These are phyloP conservation scores for Hippocampus mohnikei DNA, from an alignment of 2,113 vertebrate species.

Conservation along the genomic window DNA sequence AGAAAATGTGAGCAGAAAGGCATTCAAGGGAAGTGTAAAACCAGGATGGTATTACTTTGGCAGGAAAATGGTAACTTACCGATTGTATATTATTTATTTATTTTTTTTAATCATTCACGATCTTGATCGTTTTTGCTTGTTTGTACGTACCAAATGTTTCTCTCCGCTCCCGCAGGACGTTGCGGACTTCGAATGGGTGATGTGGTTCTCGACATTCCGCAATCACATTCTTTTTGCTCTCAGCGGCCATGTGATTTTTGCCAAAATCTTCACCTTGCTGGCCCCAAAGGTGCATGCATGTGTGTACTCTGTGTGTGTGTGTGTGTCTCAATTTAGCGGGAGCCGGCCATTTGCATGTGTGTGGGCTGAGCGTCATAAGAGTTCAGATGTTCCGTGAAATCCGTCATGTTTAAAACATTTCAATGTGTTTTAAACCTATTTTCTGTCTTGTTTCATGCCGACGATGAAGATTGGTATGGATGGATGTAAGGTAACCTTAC, in stretches of 20 bases:
- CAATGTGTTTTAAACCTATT: slow-evolving; percentile 54
- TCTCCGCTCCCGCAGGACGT: slow-evolving; percentile 73
- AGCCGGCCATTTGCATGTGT: slow-evolving; percentile 23
- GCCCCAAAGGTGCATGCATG: slow-evolving; percentile 82
- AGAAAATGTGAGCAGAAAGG: slow-evolving; percentile 84
- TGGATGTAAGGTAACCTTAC: slow-evolving; percentile 71
- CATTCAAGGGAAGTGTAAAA: slow-evolving; percentile 82
- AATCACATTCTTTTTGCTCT: slow-evolving; percentile 91
- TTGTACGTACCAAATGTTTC: background rate
- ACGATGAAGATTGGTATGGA: slow-evolving; percentile 68
- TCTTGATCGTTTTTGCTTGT: background rate
- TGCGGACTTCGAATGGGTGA: slow-evolving; percentile 94
- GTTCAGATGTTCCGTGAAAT: background rate
- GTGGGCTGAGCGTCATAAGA: background rate
- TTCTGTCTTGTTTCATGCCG: slow-evolving; percentile 64
- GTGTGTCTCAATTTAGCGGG: too few species aligned
- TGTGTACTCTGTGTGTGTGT: background rate
- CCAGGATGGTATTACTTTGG: slow-evolving; percentile 96
- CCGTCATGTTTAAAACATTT: slow-evolving; percentile 47
- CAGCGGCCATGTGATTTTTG: slow-evolving; percentile 89
- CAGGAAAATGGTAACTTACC: slow-evolving; percentile 87
- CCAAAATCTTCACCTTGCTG: slow-evolving; percentile 86
- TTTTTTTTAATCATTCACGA: background rate
- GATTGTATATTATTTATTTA: too few species aligned
- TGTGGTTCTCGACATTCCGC: slow-evolving; percentile 97